These are phyloP conservation scores for Galeopsomyia nigrocyanea DNA, from an alignment of 2,888 invertebrate species.

Conservation along the genomic window DNA sequence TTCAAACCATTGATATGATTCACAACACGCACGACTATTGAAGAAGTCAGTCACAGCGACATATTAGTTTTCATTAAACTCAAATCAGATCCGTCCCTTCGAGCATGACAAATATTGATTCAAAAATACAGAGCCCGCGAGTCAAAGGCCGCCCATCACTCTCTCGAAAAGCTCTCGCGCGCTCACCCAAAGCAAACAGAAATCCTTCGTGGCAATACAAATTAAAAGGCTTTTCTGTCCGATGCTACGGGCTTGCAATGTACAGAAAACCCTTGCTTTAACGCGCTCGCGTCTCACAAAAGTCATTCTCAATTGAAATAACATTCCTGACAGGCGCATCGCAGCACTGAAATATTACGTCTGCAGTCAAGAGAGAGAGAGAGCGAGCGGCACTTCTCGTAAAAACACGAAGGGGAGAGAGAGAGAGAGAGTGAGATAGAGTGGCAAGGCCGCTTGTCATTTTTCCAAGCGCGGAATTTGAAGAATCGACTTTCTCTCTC, in stretches of 20 bases:
- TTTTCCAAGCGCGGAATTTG: conserved; percentile 4
- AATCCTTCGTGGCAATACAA: conserved; percentile 12
- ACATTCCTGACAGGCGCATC: conserved; percentile 31
- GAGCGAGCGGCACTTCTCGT: neutral
- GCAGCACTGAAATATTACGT: conserved; percentile 29
- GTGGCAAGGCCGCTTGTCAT: neutral
- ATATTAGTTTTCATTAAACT: conserved; percentile 19
- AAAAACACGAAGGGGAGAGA: neutral
- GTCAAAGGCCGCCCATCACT: neutral
- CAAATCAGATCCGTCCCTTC: neutral
- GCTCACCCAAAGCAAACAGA: conserved; percentile 22
- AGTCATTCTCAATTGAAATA: conserved; percentile 32
- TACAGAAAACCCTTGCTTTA: neutral
- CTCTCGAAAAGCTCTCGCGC: neutral
- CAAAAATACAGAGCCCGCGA: conserved; percentile 4
- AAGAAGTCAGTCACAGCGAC: neutral
- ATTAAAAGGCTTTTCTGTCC: conserved; percentile 8
- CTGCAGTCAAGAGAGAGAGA: no score
- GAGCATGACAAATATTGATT: conserved; percentile 34
- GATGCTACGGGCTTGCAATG: no score
- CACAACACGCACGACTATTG: neutral
- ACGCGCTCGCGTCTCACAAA: neutral
- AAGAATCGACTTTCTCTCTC: neutral
- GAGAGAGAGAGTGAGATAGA: no score
- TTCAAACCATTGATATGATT: no score